A percentile compares a stretch with the other conserved stretches of the same genome.
Conservation (phyloP, 2,888 invertebrate genomes). For the Exocentrus adspersus region DNA sequence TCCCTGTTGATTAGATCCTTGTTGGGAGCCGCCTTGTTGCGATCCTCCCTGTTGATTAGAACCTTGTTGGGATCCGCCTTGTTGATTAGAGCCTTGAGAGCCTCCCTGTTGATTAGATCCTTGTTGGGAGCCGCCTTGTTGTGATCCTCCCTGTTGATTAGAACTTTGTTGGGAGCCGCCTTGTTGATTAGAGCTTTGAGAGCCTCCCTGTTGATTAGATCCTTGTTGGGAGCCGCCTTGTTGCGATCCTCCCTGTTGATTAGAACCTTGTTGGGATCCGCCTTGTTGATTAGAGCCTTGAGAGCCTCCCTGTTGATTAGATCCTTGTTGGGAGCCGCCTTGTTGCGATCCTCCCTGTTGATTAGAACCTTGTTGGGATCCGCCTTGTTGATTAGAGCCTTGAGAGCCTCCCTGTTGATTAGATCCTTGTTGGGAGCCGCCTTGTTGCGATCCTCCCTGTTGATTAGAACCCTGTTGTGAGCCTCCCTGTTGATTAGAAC, state of each 20-base stretch:
- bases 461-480: constrained; percentile 11
- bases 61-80: constrained; percentile 11
- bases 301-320: constrained; percentile 25
- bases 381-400: too few relatives aligned
- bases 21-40: too few relatives aligned
- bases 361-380: constrained; percentile 31
- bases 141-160: not conserved
- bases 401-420: constrained; percentile 32
- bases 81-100: constrained; percentile 2
- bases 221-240: constrained; percentile 32
- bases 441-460: constrained; percentile 14
- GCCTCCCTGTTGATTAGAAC: too few relatives aligned
- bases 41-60: constrained; percentile 26
- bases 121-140: constrained; percentile 15
- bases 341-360: constrained; percentile 28
- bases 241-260: constrained; percentile 21
- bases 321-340: constrained; percentile 5
- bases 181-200: constrained; percentile 30
- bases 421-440: constrained; percentile 23
- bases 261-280: constrained; percentile 16
- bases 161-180: constrained; percentile 13
- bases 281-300: constrained; percentile 32
- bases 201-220: constrained; percentile 34
- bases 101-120: constrained; percentile 13
- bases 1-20: constrained; percentile 16